Conservation (phyloP, 2,888 invertebrate species). For the Venustoraphidia nigricollis region DNA sequence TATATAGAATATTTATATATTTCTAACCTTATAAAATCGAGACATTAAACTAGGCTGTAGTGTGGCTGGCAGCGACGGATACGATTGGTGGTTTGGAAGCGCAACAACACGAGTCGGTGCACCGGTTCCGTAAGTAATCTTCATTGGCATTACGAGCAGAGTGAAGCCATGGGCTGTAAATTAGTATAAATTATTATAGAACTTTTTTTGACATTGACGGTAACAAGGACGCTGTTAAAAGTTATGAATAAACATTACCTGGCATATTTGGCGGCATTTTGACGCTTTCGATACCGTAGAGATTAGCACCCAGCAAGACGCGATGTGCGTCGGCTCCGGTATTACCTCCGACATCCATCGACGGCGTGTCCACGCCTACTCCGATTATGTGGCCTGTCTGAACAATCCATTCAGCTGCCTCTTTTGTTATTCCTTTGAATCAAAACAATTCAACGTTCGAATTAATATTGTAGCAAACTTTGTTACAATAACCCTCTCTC, state of each 20-base stretch:
- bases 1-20: too few species aligned
- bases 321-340: constrained; percentile 31
- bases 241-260: constrained; percentile 18
- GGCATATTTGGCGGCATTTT: constrained; percentile 30
- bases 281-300: constrained; percentile 45
- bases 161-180: constrained; percentile 32
- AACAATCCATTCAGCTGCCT: constrained; percentile 43
- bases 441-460: too few species aligned
- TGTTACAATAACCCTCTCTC: too few species aligned
- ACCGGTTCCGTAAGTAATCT: constrained; percentile 41
- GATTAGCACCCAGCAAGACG: constrained; percentile 28
- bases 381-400: constrained; percentile 40
- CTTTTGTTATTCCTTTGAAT: constrained; percentile 31
- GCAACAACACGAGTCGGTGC: constrained; percentile 43
- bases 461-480: too few species aligned
- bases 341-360: constrained; percentile 39
- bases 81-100: too few species aligned
- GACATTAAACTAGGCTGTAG: too few species aligned
- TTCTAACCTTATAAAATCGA: too few species aligned
- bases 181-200: too few species aligned
- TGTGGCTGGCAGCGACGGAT: too few species aligned
- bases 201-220: too few species aligned
- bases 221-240: too few species aligned
- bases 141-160: constrained; percentile 42
- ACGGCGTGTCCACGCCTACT: constrained; percentile 47